phyloP scores from a whole-genome alignment of 92 coral and sea anemone genomes.

The Umimayanthus chanpuru region DNA sequence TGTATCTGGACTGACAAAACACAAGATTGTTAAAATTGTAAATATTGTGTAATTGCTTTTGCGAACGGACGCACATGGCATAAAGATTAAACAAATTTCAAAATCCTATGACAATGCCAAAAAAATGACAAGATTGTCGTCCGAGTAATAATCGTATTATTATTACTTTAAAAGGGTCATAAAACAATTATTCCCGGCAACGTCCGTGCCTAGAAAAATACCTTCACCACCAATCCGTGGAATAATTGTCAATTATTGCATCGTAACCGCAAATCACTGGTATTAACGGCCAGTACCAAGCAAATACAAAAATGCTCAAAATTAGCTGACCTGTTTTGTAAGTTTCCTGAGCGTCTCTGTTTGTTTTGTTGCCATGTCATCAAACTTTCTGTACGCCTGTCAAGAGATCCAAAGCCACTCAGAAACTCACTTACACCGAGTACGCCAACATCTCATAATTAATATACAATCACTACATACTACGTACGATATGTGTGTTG shows the following conservation, averaged over 20 bases:
- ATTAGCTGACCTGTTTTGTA: slow-evolving; percentile 84
- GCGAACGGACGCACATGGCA: no score
- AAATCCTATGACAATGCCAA: background rate
- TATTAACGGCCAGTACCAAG: background rate
- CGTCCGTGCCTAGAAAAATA: background rate
- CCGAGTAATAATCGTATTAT: no score
- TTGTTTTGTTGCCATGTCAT: slow-evolving; percentile 99
- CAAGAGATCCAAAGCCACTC: slow-evolving; percentile 10
- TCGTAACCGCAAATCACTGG: background rate
- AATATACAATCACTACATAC: background rate
- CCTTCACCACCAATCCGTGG: background rate
- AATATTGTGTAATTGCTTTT: no score
- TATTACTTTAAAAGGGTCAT: background rate
- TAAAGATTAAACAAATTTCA: no score
- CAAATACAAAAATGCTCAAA: background rate
- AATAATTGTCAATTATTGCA: no score
- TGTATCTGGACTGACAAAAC: no score
- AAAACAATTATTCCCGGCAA: background rate
- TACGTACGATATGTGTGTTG: background rate
- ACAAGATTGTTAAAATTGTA: no score
- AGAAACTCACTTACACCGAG: background rate
- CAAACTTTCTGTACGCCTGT: slow-evolving; percentile 96
- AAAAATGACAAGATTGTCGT: no score
- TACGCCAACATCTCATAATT: no score
- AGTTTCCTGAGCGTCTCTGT: slow-evolving; percentile 93